Evolutionary conservation across 2,113 vertebrate genomes (phyloP).

Genomic region (Tachycineta bicolor): DNA sequence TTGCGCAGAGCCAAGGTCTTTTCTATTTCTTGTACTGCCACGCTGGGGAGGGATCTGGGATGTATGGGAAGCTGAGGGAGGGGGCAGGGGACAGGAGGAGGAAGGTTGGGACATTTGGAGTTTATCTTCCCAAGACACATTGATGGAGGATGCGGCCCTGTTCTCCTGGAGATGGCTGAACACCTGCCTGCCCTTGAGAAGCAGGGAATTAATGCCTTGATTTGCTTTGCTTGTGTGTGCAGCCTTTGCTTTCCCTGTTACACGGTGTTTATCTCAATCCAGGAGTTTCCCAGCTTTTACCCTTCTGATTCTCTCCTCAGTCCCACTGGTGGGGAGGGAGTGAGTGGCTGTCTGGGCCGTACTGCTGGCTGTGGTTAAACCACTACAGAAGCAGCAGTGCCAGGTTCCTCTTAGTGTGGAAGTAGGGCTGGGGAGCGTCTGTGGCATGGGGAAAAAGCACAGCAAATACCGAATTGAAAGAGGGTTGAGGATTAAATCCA

Average conservation of each 20-base stretch:
- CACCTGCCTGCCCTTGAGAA: background rate
- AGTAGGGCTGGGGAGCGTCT: background rate
- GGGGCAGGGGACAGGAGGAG: accelerated
- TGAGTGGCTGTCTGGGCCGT: background rate
- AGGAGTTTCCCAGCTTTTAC: background rate
- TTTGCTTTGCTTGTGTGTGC: background rate
- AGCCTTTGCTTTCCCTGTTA: background rate
- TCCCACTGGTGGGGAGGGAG: background rate
- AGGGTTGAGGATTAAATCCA: background rate
- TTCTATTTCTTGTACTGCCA: background rate
- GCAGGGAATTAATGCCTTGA: background rate
- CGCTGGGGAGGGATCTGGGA: accelerated
- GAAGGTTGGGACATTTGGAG: background rate
- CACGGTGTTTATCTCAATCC: background rate
- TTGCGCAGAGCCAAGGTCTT: background rate
- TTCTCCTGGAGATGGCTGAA: background rate
- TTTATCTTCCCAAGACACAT: background rate
- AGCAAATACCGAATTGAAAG: background rate
- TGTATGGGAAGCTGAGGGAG: background rate
- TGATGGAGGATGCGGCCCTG: accelerated
- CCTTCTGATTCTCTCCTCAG: background rate
- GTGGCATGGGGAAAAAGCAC: background rate
- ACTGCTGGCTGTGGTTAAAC: background rate
- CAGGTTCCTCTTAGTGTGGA: background rate
- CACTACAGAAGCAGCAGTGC: background rate